Conservation (phyloP, 2,888 invertebrate genomes). For the Andrena haemorrhoa region DNA sequence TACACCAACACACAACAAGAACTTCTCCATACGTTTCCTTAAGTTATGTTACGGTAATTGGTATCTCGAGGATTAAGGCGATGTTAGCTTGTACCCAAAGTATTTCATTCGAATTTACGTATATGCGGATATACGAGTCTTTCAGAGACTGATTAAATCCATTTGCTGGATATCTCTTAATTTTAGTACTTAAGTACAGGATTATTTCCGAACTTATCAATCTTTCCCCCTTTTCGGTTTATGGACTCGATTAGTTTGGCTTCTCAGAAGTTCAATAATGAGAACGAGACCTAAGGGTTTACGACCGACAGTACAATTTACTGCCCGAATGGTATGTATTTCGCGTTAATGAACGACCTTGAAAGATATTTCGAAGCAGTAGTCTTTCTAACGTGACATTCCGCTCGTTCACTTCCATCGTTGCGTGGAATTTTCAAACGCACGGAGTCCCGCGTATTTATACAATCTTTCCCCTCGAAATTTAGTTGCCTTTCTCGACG, state of each 20-base stretch:
- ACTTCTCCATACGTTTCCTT: neutral
- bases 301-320: conserved; percentile 32
- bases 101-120: neutral
- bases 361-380: conserved; percentile 43
- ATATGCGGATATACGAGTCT: neutral
- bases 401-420: conserved; percentile 24
- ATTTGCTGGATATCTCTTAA: too few species aligned
- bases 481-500: neutral
- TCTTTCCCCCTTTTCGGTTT: too few species aligned
- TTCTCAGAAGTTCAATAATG: too few species aligned
- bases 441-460: conserved; percentile 1
- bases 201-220: too few species aligned
- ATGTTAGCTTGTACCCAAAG: neutral
- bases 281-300: conserved; percentile 12
- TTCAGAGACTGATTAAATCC: too few species aligned
- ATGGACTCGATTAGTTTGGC: too few species aligned
- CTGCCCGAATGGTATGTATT: conserved; percentile 19
- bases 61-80: neutral
- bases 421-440: conserved; percentile 38
- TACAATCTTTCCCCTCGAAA: conserved; percentile 6
- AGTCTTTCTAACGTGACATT: conserved; percentile 40
- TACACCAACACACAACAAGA: neutral
- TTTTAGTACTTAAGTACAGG: too few species aligned
- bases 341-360: conserved; percentile 57
- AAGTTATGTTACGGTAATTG: neutral